Evolutionary conservation across 2,888 invertebrate species (phyloP).

Genomic region (Lithodes maja): DNA sequence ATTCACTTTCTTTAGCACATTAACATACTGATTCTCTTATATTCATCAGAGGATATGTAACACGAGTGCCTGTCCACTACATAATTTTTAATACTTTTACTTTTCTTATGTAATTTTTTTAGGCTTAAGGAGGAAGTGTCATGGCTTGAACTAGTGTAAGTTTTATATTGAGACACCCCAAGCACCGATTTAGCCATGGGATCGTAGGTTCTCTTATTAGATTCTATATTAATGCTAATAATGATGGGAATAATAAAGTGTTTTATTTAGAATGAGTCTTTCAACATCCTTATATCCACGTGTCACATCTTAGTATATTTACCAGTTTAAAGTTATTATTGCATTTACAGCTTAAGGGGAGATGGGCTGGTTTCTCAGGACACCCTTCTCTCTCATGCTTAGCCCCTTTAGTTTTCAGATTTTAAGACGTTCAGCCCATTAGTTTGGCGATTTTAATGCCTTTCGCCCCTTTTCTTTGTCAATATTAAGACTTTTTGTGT

Average conservation of each 20-base stretch:
- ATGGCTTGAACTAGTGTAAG: conserved; percentile 43
- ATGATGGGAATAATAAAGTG: conserved; percentile 68
- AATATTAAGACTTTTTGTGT: too few relatives aligned
- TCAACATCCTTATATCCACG: not conserved
- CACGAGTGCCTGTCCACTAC: conserved; percentile 58
- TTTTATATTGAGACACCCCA: conserved; percentile 62
- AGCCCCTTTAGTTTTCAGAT: too few relatives aligned
- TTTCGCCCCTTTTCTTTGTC: too few relatives aligned
- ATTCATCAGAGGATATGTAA: conserved; percentile 27
- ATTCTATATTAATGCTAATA: conserved; percentile 68
- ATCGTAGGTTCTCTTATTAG: conserved; percentile 65
- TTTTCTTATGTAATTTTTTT: conserved; percentile 17
- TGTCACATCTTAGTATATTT: too few relatives aligned
- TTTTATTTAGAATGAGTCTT: conserved; percentile 61
- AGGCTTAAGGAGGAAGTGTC: conserved; percentile 17
- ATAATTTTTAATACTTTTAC: not conserved
- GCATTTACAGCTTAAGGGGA: too few relatives aligned
- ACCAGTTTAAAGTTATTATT: too few relatives aligned
- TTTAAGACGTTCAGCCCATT: too few relatives aligned
- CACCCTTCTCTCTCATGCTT: not conserved
- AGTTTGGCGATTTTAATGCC: too few relatives aligned
- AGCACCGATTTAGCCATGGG: conserved; percentile 58
- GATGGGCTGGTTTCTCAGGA: not conserved
- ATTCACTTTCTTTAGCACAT: not conserved
- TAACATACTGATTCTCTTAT: not conserved